These are phyloP conservation scores for Frieseomelitta varia DNA, from an alignment of 1,140 invertebrate species.

Conservation along the genomic window DNA sequence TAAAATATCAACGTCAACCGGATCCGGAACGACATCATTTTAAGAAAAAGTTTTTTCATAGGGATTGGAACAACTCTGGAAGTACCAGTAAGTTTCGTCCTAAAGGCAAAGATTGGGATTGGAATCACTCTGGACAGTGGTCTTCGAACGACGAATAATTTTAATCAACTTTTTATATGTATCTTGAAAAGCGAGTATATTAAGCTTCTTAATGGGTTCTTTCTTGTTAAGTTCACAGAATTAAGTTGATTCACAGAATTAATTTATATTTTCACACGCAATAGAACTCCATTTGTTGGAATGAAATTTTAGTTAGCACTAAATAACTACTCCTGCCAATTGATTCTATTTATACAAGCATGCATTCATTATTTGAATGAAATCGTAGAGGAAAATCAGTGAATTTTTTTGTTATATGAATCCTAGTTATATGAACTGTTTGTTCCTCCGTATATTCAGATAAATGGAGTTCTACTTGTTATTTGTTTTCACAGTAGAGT, in stretches of 20 bases:
- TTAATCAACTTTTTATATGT: constrained; percentile 63
- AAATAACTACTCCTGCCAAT: too few species aligned
- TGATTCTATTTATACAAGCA: neutral
- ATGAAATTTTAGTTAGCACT: neutral
- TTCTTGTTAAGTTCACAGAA: constrained; percentile 9
- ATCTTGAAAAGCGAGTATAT: neutral
- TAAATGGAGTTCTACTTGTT: neutral
- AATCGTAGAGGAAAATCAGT: neutral
- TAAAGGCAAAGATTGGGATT: constrained; percentile 90
- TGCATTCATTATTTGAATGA: neutral
- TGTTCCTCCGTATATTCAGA: neutral
- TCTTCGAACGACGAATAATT: constrained; percentile 77
- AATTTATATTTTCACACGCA: neutral
- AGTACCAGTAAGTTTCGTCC: constrained; percentile 86
- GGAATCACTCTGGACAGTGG: constrained; percentile 82
- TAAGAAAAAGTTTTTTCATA: constrained; percentile 91
- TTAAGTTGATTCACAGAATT: neutral
- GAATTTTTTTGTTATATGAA: neutral
- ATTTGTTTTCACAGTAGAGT: constrained; percentile 15
- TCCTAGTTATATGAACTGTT: neutral
- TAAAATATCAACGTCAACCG: constrained; percentile 85
- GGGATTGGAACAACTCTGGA: constrained; percentile 84
- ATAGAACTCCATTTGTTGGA: neutral
- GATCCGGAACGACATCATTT: constrained; percentile 87
- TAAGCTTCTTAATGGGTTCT: constrained; percentile 29